Conservation (phyloP, 2,797 vertebrate genomes). For the Knipowitschia caucasica region DNA sequence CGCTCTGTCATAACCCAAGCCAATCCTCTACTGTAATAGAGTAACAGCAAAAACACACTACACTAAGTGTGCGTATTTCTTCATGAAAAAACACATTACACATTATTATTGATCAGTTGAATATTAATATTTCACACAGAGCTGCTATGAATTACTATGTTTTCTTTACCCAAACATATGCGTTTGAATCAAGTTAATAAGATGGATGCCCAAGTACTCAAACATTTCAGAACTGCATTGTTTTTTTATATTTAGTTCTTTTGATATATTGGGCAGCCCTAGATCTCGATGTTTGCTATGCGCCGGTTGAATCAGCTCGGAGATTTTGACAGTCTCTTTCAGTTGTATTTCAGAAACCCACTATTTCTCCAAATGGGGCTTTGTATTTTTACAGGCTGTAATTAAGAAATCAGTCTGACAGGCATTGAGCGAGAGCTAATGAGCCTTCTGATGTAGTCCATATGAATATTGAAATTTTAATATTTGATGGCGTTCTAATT, state of each 20-base stretch:
- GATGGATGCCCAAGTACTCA: no score
- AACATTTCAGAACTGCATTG: no score
- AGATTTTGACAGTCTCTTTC: conserved; percentile 16
- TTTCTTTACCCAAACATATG: no score
- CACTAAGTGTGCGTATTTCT: neutral
- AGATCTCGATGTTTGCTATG: no score
- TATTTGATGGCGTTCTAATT: conserved; percentile 75
- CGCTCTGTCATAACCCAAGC: conserved; percentile 32
- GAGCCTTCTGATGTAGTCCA: conserved; percentile 71
- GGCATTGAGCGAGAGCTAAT: conserved; percentile 69
- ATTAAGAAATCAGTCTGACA: conserved; percentile 72
- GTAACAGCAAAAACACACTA: conserved; percentile 42
- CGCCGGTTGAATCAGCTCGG: no score
- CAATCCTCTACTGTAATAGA: conserved; percentile 37
- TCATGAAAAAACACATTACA: no score
- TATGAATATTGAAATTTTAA: conserved; percentile 73
- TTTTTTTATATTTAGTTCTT: no score
- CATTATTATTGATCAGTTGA: no score
- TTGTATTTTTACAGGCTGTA: conserved; percentile 71
- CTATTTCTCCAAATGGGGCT: conserved; percentile 66
- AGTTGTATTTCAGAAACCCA: conserved; percentile 53
- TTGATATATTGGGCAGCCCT: no score
- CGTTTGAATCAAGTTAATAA: no score
- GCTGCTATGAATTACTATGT: no score
- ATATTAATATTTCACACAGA: no score